Percentiles rank a stretch among this genome's conserved stretches.
phyloP scores from a whole-genome alignment of 2,113 vertebrate genomes.

The Nicator chloris region DNA sequence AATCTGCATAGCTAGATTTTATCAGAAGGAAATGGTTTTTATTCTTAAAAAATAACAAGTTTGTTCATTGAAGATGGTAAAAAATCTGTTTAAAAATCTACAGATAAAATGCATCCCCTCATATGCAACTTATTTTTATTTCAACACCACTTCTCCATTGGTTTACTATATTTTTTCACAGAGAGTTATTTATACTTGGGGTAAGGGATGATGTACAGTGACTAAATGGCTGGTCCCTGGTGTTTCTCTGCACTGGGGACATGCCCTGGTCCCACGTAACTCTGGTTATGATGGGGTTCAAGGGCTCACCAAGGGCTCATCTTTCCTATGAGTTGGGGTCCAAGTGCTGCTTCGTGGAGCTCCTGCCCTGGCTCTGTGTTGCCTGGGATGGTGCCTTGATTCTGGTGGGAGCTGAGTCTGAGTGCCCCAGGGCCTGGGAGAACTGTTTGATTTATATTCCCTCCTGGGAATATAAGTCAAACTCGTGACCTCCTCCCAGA shows the following conservation, averaged over 20 bases:
- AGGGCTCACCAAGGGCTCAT: no score
- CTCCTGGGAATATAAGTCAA: no score
- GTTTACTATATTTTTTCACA: background rate
- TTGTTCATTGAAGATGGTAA: background rate
- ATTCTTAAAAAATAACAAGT: background rate
- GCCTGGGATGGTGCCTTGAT: background rate
- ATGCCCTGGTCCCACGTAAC: background rate
- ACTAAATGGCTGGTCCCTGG: background rate
- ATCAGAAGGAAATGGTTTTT: background rate
- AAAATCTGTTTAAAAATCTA: background rate
- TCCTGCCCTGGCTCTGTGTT: accelerated
- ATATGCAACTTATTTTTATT: background rate
- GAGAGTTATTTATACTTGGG: background rate
- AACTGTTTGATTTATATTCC: accelerated
- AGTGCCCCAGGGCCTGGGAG: background rate
- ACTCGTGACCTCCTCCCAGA: background rate
- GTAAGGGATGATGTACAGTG: background rate
- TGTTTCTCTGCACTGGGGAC: background rate
- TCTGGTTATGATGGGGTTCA: background rate
- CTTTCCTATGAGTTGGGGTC: background rate
- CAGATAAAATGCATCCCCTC: background rate
- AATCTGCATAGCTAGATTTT: background rate
- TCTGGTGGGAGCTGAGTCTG: accelerated
- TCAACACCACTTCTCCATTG: accelerated
- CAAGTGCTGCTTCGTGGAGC: background rate